A percentile compares a stretch with the other conserved stretches of the same genome.
Evolutionary conservation across 2,888 invertebrate genomes (phyloP).

Genomic region (Himalopsyche anomala): DNA sequence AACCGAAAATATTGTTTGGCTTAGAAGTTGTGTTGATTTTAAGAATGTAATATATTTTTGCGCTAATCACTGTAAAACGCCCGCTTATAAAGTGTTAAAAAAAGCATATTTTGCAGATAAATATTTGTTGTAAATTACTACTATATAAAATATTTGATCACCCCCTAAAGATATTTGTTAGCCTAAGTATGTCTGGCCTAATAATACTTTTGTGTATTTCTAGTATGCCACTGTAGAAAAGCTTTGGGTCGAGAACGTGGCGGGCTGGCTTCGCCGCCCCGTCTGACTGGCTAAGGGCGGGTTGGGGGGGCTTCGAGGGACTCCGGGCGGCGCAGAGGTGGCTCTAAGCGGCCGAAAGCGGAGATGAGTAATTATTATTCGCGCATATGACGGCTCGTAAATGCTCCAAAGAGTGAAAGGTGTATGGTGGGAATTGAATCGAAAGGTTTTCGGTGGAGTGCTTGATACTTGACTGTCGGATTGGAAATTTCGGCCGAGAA

Average conservation of each 20-base stretch:
- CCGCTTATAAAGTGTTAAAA: too few relatives aligned
- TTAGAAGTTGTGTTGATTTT: too few relatives aligned
- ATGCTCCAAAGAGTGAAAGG: conserved; percentile 8
- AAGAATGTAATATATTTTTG: too few relatives aligned
- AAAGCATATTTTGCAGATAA: too few relatives aligned
- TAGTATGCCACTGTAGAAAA: not conserved
- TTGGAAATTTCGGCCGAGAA: not conserved
- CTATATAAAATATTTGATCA: too few relatives aligned
- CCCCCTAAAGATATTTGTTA: too few relatives aligned
- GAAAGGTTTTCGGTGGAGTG: not conserved
- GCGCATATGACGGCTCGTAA: conserved; percentile 8
- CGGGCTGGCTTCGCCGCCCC: not conserved
- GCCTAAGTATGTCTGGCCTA: too few relatives aligned
- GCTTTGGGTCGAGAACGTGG: conserved; percentile 16
- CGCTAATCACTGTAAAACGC: too few relatives aligned
- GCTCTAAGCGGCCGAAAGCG: conserved; percentile 9
- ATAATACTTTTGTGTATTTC: not conserved
- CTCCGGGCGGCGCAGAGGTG: not conserved
- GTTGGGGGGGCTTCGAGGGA: not conserved
- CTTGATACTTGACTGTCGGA: not conserved
- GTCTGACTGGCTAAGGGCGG: conserved; percentile 14
- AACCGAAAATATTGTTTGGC: too few relatives aligned
- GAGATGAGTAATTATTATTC: conserved; percentile 26
- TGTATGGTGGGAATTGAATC: not conserved
- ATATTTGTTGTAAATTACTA: too few relatives aligned